Evolutionary conservation across 2,888 invertebrate genomes (phyloP), one percentile per base, ranked within the genome.

Genomic region (Phyto melanocephala): DNA sequence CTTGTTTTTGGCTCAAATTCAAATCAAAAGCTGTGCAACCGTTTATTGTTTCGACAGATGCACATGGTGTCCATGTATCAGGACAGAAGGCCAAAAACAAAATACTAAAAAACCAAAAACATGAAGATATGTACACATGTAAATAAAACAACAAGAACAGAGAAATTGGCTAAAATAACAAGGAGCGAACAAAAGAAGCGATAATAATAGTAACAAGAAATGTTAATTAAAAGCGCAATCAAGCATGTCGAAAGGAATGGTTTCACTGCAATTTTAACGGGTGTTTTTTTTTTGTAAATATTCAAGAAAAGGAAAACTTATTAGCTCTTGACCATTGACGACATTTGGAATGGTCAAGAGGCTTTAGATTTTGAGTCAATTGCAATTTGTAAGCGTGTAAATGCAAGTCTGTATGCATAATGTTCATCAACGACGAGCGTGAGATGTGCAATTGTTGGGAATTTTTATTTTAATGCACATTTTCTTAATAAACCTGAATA

Each of bases 201-300:
- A 58, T 62, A 72, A 42, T 28, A 60, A 58, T 56, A 65, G 17
- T 5, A 72, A 67, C 72, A 72, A 72, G 67, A 72, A 72, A 67
- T 67, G 60, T 79, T 79, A 79, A 79, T 79, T 67, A 72, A 79
- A 79, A 52, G 52, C 22, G 71, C 60, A 72, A 52, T 72, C 67
- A 67, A 60, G 67, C 72, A 67, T 33, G 72, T 15, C 50, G 11
- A 45, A 37, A 52, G 60, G 6, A 10, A 33, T 20, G 33, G 45
- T 8, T 20, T 35, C 35, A 13, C 54, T 54, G 0, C 20, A 33
- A 11, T 13, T 4, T n/a, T 56, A 54, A 22, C 1, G 42, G 42
- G 20, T 56, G 56, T 2, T n/a, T 28, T 5, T 28, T 28, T 28
- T 28, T 28, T 28, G 6, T 28, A 28, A 28, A 28, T n/a, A n/a